Evolutionary conservation across 1,140 invertebrate species (phyloP).

Genomic region (Lepidurus apus): DNA sequence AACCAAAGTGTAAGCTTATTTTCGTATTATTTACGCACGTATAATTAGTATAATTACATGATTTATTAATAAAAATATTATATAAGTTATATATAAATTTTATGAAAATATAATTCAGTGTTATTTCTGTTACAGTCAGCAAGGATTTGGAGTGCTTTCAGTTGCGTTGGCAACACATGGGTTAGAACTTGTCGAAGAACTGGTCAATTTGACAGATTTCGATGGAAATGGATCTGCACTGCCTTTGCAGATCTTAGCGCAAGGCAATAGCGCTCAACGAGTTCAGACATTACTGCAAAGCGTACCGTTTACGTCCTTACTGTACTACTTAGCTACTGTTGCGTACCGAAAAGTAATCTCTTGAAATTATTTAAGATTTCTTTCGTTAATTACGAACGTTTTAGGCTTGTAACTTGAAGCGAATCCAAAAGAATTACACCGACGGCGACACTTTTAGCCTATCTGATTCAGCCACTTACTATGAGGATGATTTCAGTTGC

Average conservation of each 20-base stretch:
- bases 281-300: slow-evolving; percentile 59
- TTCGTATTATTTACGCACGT: no score
- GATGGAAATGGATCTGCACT: slow-evolving; percentile 44
- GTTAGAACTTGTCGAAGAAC: slow-evolving; percentile 56
- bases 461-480: slow-evolving; percentile 86
- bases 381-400: slow-evolving; percentile 34
- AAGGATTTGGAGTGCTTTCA: slow-evolving; percentile 73
- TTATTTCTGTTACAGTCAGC: slow-evolving; percentile 51
- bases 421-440: slow-evolving; percentile 69
- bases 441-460: slow-evolving; percentile 74
- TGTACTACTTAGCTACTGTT: slow-evolving; percentile 79
- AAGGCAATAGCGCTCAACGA: slow-evolving; percentile 60
- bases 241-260: slow-evolving; percentile 53
- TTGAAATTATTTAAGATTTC: slow-evolving; percentile 20
- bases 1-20: slow-evolving; percentile 58
- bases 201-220: slow-evolving; percentile 58
- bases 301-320: slow-evolving; percentile 66
- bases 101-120: background rate
- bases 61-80: slow-evolving; percentile 35
- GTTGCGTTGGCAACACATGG: slow-evolving; percentile 71
- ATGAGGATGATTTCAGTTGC: slow-evolving; percentile 81
- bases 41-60: slow-evolving; percentile 23
- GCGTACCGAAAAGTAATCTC: slow-evolving; percentile 71
- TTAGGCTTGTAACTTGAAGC: slow-evolving; percentile 69
- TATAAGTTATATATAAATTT: background rate